phyloP scores from a whole-genome alignment of 2,888 invertebrate species.

The Ashinkailepas kermadecensis region DNA sequence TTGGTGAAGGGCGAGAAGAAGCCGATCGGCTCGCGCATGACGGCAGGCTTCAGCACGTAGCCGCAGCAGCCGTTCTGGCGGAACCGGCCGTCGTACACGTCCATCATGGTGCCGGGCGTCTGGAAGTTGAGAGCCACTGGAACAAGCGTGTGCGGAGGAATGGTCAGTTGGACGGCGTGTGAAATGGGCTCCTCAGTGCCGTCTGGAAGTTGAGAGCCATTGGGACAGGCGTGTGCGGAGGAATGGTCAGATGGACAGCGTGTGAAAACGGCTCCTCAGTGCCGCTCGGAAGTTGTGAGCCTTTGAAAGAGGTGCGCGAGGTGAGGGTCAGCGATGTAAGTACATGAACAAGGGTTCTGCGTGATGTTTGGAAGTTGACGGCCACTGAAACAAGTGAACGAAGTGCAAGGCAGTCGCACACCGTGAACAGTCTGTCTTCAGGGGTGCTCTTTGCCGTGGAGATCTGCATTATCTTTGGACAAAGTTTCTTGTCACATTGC shows the following conservation, averaged over 20 bases:
- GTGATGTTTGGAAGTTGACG: constrained; percentile 50
- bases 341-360: not conserved
- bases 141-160: not conserved
- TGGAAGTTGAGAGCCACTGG: constrained; percentile 51
- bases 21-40: constrained; percentile 47
- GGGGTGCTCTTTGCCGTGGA: not conserved
- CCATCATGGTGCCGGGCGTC: constrained; percentile 54
- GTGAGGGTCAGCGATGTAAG: not conserved
- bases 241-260: not conserved
- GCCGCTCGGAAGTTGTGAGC: constrained; percentile 52
- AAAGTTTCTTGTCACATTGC: not conserved
- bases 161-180: not conserved
- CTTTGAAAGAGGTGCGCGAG: constrained; percentile 33
- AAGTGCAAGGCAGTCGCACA: not conserved
- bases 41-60: constrained; percentile 52
- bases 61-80: constrained; percentile 54
- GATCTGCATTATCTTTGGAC: too few species aligned
- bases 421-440: not conserved
- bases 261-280: too few species aligned
- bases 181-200: too few species aligned
- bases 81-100: constrained; percentile 53
- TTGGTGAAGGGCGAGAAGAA: constrained; percentile 44
- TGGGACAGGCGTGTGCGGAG: constrained; percentile 19
- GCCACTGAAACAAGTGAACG: constrained; percentile 41
- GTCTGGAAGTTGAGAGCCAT: constrained; percentile 54